Evolutionary conservation across 2,888 invertebrate species (phyloP).

Genomic region (Meiosimyza platycephala): DNA sequence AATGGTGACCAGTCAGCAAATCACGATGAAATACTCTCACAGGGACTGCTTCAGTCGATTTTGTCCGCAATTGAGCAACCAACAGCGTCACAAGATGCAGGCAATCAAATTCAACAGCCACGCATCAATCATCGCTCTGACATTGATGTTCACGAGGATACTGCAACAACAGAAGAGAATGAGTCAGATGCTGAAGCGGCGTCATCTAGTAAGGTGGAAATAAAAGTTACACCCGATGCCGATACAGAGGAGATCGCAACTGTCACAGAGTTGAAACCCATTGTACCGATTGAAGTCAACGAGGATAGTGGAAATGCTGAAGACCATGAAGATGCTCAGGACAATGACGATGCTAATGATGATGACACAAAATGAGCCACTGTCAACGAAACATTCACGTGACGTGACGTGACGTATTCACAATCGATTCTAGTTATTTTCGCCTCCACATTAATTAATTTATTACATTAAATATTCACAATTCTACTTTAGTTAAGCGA

Average conservation of each 20-base stretch:
- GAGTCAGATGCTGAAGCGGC: slow-evolving; percentile 41
- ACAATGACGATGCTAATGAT: neutral
- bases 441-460: slow-evolving; percentile 7
- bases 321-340: slow-evolving; percentile 9
- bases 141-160: slow-evolving; percentile 47
- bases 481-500: neutral
- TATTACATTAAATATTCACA: neutral
- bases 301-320: neutral
- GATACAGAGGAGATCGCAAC: slow-evolving; percentile 46
- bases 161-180: slow-evolving; percentile 33
- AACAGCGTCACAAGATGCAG: slow-evolving; percentile 7
- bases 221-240: slow-evolving; percentile 38
- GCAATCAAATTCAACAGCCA: slow-evolving; percentile 33
- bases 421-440: slow-evolving; percentile 36
- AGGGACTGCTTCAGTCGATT: slow-evolving; percentile 83
- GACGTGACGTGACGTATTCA: neutral
- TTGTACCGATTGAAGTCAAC: slow-evolving; percentile 47
- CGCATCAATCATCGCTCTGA: slow-evolving; percentile 52
- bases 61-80: slow-evolving; percentile 85
- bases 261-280: slow-evolving; percentile 53
- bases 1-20: slow-evolving; percentile 67
- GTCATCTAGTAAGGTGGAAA: slow-evolving; percentile 47
- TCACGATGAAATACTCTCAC: slow-evolving; percentile 82
- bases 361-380: neutral
- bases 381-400: neutral